Base-by-base conservation (phyloP, 53 echinoderm and acorn worm species). In the Holothuria scabra region DNA sequence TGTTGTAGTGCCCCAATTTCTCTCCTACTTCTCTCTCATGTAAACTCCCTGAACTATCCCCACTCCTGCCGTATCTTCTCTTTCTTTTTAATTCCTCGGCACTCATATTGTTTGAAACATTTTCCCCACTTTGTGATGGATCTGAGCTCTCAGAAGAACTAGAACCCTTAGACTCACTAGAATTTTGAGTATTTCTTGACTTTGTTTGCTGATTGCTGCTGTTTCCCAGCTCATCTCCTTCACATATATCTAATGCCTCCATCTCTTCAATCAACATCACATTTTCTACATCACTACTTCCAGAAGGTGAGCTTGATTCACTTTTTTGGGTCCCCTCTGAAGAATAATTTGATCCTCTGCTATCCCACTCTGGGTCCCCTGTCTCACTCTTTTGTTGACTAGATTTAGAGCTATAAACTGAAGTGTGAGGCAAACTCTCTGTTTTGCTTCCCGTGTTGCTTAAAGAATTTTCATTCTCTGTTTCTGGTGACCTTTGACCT, bases 401-500 rank as follows among this genome's bases (percentile, higher is more conserved):
- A 9, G 29, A 28, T 20, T 19, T 29, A 28, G 8, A 29, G 22
- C 63, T 48, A 48, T 28, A 14, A 12, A 13, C 63, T 63, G 21
- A 2, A 0, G 30, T 28, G 24, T 28, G 52, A 3, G 5, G 12
- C 57, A 2, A 57, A 57, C 31, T 56, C 16, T 21, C 71, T 28
- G 8, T 19, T 30, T 28, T 67, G 8, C 28, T 7, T 34, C 23
- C 30, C 9, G 30, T 1, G 71, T 10, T 44, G 44, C 21, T 44
- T 71, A 46, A 71, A 22, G 21, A 12, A 71, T 12, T 25, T 71
- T 71, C 35, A 37, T 20, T 41, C 7, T 71, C 71, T 18, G 26
- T 46, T 34, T 71, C 41, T 44, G 76, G 8, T 26, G 76, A 76
- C 76, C 76, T 76, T 57, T 76, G 56, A 56, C 76, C 76, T 30